Conservation (phyloP, 2,888 invertebrate species). For the Mythimna loreyi region DNA sequence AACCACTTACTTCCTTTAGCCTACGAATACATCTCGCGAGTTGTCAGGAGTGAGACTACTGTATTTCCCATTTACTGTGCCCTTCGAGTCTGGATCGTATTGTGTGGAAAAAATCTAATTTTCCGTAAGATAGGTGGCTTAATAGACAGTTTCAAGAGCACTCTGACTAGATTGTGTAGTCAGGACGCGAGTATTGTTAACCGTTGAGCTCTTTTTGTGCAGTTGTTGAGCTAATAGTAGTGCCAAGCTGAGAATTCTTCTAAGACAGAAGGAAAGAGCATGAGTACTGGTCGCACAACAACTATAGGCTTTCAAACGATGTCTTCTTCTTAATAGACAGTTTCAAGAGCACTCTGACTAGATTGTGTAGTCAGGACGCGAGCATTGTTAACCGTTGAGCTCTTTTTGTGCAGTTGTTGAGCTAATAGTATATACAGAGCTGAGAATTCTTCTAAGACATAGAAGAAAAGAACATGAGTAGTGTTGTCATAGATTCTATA, state of each 20-base stretch:
- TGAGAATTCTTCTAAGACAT: background rate
- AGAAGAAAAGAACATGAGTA: too few relatives aligned
- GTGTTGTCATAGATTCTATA: too few relatives aligned
- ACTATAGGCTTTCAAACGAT: too few relatives aligned
- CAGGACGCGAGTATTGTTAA: slow-evolving; percentile 26
- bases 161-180: slow-evolving; percentile 43
- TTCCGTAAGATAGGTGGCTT: slow-evolving; percentile 51
- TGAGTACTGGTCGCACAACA: too few relatives aligned
- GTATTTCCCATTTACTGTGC: background rate
- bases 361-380: slow-evolving; percentile 37
- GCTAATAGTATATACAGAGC: background rate
- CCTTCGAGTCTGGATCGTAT: slow-evolving; percentile 34
- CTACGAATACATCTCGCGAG: too few relatives aligned
- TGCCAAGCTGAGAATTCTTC: background rate
- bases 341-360: slow-evolving; percentile 44
- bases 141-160: slow-evolving; percentile 51
- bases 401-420: slow-evolving; percentile 13
- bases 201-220: slow-evolving; percentile 7
- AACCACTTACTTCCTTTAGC: too few relatives aligned
- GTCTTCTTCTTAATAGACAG: slow-evolving; percentile 49
- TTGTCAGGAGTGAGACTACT: slow-evolving; percentile 23
- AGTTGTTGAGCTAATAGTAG: background rate
- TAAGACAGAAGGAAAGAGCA: too few relatives aligned
- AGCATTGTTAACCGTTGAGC: slow-evolving; percentile 18
- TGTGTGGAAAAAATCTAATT: slow-evolving; percentile 59